A percentile compares a stretch with the other conserved stretches of the same genome.
phyloP scores from a whole-genome alignment of 2,113 vertebrate species.

The Apteryx owenii region DNA sequence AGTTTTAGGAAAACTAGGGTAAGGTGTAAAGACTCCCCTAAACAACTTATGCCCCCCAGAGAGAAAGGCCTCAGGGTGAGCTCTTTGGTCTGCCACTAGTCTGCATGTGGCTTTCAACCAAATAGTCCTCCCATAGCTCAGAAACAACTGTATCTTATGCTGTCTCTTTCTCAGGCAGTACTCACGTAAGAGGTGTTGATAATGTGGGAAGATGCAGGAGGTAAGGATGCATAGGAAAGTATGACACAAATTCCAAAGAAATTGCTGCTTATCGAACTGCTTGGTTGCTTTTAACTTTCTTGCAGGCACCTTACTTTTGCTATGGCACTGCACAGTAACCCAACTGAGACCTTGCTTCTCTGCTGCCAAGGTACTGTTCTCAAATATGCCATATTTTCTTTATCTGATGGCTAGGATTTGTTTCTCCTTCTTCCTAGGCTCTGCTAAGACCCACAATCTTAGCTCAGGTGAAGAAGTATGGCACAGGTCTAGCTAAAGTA shows the following conservation, averaged over 20 bases:
- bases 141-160: neutral
- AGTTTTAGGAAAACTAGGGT: neutral
- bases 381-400: neutral
- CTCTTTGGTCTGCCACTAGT: neutral
- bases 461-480: neutral
- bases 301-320: neutral
- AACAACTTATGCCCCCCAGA: rapidly evolving
- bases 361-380: neutral
- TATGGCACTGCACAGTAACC: neutral
- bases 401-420: neutral
- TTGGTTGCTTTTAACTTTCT: neutral
- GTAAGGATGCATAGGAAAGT: neutral
- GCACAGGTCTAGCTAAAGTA: neutral
- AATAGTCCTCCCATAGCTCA: neutral
- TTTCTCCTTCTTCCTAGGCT: neutral
- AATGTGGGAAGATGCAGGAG: neutral
- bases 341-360: neutral
- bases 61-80: neutral
- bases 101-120: neutral
- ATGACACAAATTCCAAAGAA: neutral
- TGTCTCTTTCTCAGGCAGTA: neutral
- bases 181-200: neutral
- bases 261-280: neutral
- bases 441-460: neutral
- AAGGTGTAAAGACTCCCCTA: neutral